phyloP scores from a whole-genome alignment of 2,797 vertebrate genomes.

The Gymnothorax reevesii region DNA sequence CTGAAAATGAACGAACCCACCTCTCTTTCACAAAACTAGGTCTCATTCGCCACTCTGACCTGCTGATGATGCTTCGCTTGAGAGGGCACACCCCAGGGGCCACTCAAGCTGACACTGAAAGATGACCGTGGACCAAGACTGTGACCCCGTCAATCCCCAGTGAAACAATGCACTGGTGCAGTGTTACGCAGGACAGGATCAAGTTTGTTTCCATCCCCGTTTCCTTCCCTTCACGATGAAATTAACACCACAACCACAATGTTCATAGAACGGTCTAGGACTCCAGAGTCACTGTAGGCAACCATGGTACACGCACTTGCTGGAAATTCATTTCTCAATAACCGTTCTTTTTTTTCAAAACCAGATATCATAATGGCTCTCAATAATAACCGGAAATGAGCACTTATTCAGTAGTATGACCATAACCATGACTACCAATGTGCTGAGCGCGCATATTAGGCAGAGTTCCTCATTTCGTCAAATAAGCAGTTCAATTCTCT shows the following conservation, averaged over 20 bases:
- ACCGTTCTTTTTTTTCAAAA: not conserved
- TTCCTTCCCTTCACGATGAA: conserved; percentile 9
- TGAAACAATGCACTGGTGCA: conserved; percentile 22
- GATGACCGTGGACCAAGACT: not conserved
- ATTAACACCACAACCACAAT: conserved; percentile 25
- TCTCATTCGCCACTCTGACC: not conserved
- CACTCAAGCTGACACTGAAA: conserved; percentile 7
- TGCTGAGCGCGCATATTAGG: not conserved
- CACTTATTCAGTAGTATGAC: not conserved
- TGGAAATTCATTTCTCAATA: not conserved
- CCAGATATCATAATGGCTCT: not conserved
- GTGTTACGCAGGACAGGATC: conserved; percentile 17
- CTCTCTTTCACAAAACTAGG: not conserved
- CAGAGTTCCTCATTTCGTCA: not conserved
- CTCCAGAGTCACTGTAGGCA: not conserved
- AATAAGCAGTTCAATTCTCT: not conserved
- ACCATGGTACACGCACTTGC: not conserved
- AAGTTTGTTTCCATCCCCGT: conserved; percentile 16
- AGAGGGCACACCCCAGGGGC: not conserved
- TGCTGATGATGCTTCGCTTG: not conserved
- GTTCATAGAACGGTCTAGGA: not conserved
- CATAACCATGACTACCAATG: not conserved
- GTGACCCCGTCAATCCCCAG: conserved; percentile 6
- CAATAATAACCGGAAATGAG: not conserved
- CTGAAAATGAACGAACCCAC: not conserved